These are phyloP conservation scores for Ectropis crepuscularia DNA, from an alignment of 2,888 invertebrate species.

Conservation along the genomic window DNA sequence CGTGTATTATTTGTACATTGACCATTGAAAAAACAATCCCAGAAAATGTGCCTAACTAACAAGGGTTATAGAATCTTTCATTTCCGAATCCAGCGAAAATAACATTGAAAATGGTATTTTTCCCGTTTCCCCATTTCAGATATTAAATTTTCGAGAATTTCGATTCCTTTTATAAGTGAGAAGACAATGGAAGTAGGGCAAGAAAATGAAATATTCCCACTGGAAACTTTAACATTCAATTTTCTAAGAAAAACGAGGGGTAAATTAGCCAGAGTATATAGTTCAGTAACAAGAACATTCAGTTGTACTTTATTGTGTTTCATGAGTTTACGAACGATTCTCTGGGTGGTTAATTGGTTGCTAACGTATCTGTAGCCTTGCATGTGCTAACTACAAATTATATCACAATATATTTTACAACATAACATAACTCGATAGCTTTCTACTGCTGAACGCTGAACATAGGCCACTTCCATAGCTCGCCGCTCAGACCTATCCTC, in stretches of 20 bases:
- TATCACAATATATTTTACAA: too few relatives aligned
- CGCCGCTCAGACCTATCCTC: too few relatives aligned
- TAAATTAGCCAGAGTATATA: not conserved
- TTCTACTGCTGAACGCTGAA: too few relatives aligned
- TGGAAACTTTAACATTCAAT: conserved; percentile 5
- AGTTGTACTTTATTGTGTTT: too few relatives aligned
- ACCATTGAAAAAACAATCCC: not conserved
- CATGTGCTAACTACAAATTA: too few relatives aligned
- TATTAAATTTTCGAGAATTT: conserved; percentile 20
- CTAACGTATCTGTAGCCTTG: too few relatives aligned
- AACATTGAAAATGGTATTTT: conserved; percentile 8
- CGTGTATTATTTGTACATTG: too few relatives aligned
- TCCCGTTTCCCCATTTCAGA: conserved; percentile 14
- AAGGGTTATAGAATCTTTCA: not conserved
- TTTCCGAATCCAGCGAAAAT: conserved; percentile 6
- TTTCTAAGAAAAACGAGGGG: not conserved
- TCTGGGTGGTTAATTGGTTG: too few relatives aligned
- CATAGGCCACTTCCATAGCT: too few relatives aligned
- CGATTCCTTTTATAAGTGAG: conserved; percentile 6
- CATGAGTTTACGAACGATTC: too few relatives aligned
- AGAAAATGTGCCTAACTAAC: not conserved
- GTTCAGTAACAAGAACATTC: not conserved
- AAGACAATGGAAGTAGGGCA: conserved; percentile 15
- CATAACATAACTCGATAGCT: too few relatives aligned
- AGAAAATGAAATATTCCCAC: conserved; percentile 2